phyloP scores from a whole-genome alignment of 30 jellyfish, hydroid and myxozoan genomes.

The Aurelia coerulea region DNA sequence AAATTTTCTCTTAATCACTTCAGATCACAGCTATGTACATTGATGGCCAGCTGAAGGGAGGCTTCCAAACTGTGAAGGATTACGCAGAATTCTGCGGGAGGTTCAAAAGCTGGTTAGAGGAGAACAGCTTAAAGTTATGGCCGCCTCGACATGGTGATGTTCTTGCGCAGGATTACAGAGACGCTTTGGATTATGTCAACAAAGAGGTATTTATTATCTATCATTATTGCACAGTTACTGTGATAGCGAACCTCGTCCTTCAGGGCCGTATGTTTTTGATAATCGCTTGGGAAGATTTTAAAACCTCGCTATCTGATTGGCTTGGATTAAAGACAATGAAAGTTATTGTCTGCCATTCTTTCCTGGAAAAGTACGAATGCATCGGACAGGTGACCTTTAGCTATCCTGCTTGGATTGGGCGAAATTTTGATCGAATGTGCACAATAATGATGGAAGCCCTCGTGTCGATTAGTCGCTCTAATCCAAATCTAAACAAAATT shows the following conservation, averaged over 20 bases:
- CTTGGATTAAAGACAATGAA: too few species aligned
- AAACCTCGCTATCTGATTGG: too few species aligned
- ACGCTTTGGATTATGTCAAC: constrained; percentile 89
- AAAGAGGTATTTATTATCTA: constrained; percentile 67
- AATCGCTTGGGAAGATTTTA: too few species aligned
- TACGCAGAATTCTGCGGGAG: constrained; percentile 95
- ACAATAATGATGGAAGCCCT: too few species aligned
- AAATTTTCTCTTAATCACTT: constrained; percentile 1
- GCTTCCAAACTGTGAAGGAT: constrained; percentile 94
- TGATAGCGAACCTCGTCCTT: neutral
- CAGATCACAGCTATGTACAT: constrained; percentile 98
- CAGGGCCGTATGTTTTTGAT: neutral
- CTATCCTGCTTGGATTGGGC: too few species aligned
- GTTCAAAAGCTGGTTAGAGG: constrained; percentile 93
- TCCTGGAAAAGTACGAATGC: too few species aligned
- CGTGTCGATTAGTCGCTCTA: too few species aligned
- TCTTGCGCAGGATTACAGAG: constrained; percentile 92
- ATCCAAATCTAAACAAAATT: too few species aligned
- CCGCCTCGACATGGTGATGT: constrained; percentile 95
- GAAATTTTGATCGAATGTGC: too few species aligned
- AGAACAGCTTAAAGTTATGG: constrained; percentile 82
- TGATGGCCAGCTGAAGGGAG: constrained; percentile 96
- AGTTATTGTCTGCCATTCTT: too few species aligned
- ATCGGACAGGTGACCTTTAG: too few species aligned
- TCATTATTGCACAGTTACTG: neutral